These are phyloP conservation scores for Platerodrilus igneus DNA, from an alignment of 2,888 invertebrate species.

Conservation along the genomic window DNA sequence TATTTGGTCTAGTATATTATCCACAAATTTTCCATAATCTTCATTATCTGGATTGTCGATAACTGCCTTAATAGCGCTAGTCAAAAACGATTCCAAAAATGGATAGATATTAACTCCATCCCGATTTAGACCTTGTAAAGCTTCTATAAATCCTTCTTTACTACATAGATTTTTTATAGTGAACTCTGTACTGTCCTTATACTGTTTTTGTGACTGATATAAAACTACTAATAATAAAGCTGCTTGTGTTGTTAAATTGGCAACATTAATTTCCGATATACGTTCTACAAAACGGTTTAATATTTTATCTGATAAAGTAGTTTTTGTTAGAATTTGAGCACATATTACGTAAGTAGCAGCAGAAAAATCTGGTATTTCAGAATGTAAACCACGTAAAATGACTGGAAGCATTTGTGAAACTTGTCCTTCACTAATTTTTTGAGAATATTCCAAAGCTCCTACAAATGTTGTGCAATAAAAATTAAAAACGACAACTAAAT, in stretches of 20 bases:
- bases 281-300: conserved; percentile 60
- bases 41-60: conserved; percentile 50
- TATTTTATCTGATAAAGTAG: conserved; percentile 54
- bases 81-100: conserved; percentile 56
- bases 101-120: conserved; percentile 54
- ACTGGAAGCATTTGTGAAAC: conserved; percentile 66
- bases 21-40: conserved; percentile 53
- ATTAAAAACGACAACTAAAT: conserved; percentile 67
- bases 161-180: conserved; percentile 52
- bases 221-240: conserved; percentile 64
- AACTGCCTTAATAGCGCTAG: conserved; percentile 51
- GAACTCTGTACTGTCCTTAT: conserved; percentile 50
- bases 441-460: conserved; percentile 61
- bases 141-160: conserved; percentile 48
- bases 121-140: conserved; percentile 54
- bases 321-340: conserved; percentile 64
- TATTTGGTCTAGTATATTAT: conserved; percentile 57
- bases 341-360: conserved; percentile 71
- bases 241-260: conserved; percentile 58
- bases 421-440: conserved; percentile 54
- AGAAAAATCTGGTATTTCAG: conserved; percentile 63
- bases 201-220: conserved; percentile 53
- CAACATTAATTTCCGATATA: conserved; percentile 50
- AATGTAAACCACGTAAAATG: conserved; percentile 66
- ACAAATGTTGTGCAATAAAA: conserved; percentile 76